Evolutionary conservation across 1,140 invertebrate genomes (phyloP), one percentile per base, ranked within the genome.

Genomic region (Lepidotrigona ventralis): DNA sequence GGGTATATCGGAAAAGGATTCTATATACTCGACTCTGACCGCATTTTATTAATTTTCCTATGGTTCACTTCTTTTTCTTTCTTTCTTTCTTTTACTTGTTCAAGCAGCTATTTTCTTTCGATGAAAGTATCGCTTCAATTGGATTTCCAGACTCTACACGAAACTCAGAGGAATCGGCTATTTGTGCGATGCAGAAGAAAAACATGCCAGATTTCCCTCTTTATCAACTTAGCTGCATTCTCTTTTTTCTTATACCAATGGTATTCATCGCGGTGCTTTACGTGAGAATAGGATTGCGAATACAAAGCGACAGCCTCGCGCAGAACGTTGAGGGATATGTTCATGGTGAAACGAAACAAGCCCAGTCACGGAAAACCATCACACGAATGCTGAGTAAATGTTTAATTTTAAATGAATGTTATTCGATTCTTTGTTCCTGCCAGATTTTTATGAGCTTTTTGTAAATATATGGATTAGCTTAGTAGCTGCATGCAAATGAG

Each of bases 191-290:
- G 96, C 89, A 96, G 29, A 94, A 95, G 86, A 76, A 83, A 0
- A 88, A 91, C 4, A 90, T 93, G 90, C 93, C 91, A 0, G 58
- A 88, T 26, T 92, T 92, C 70, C 97, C 97, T 54, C 91, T 98
- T 53, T 98, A 97, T 85, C 97, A 98, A 92, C 90, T 97, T n/a
- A 98, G 97, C 90, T 96, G 96, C 76, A 92, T 97, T 33, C 91
- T 98, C 53, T 98, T 98, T 93, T 98, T 98, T 93, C 93, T 98
- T 51, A 94, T 98, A 54, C 98, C 98, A 1, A 97, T 98, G 95
- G 66, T 96, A 9, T 94, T 98, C 4, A 98, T 98, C 70, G 94
- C 96, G 2, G 93, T 96, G 29, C 95, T 98, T 2, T 98, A 98
- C 91, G 95, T 95, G 5, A 95, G 95, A 81, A 98, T 98, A 96